Evolutionary conservation across 2,888 invertebrate genomes (phyloP).

Genomic region (Bhutanitis thaidina): DNA sequence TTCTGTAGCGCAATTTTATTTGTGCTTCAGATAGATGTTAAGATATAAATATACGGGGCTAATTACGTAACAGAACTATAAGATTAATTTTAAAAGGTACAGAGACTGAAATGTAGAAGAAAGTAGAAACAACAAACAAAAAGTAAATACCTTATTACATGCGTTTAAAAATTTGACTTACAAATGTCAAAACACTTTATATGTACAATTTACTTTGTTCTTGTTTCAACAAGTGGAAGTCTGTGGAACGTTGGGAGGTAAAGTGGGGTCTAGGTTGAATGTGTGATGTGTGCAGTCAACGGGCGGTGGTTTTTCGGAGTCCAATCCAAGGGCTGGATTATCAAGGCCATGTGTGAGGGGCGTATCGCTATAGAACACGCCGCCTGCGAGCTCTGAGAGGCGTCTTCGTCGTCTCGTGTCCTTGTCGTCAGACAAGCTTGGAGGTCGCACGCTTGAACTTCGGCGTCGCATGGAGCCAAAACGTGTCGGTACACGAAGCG

Average conservation of each 20-base stretch:
- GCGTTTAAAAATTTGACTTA: background rate
- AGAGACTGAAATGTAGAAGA: background rate
- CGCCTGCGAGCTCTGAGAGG: slow-evolving; percentile 70
- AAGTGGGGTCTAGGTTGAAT: slow-evolving; percentile 39
- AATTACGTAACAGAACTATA: background rate
- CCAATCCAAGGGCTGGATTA: slow-evolving; percentile 62
- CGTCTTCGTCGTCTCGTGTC: slow-evolving; percentile 67
- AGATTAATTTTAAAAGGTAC: background rate
- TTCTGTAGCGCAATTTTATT: no score
- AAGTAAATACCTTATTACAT: background rate
- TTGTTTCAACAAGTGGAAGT: slow-evolving; percentile 37
- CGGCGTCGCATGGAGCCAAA: slow-evolving; percentile 62
- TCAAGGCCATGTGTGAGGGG: slow-evolving; percentile 50
- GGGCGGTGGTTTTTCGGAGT: slow-evolving; percentile 54
- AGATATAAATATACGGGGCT: no score
- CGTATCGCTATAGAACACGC: slow-evolving; percentile 70
- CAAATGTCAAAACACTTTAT: background rate
- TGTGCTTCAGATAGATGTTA: no score
- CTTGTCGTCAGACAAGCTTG: slow-evolving; percentile 61
- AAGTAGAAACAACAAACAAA: background rate
- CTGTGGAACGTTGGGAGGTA: slow-evolving; percentile 32
- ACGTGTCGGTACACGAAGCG: slow-evolving; percentile 54
- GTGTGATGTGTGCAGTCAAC: slow-evolving; percentile 43
- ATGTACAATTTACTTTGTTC: background rate
- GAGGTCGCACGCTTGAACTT: slow-evolving; percentile 68